A percentile compares a stretch with the other conserved stretches of the same genome.
Conservation (phyloP, 2,888 invertebrate species). For the Idaea straminata region DNA sequence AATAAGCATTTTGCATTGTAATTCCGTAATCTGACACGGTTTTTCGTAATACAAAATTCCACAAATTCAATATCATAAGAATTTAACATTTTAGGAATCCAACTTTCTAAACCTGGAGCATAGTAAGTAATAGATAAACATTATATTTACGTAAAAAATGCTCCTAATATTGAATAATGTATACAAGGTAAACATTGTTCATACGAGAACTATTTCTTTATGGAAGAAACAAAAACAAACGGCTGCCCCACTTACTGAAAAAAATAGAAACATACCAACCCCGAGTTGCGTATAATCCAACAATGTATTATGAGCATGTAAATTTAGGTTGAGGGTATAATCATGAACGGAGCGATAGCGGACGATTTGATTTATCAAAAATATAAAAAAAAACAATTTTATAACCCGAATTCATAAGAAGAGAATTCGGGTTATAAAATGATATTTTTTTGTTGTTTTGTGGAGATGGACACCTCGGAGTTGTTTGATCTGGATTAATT, state of each 20-base stretch:
- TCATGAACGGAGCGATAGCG: slow-evolving; percentile 15
- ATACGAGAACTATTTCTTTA: slow-evolving; percentile 21
- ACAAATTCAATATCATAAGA: too few species aligned
- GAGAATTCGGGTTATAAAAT: too few species aligned
- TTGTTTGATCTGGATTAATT: neutral
- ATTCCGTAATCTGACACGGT: too few species aligned
- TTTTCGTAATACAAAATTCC: too few species aligned
- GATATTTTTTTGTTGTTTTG: neutral
- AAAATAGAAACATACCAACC: slow-evolving; percentile 34
- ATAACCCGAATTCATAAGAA: too few species aligned
- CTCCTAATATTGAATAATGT: slow-evolving; percentile 12
- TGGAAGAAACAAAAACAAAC: slow-evolving; percentile 22
- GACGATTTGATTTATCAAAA: slow-evolving; percentile 1
- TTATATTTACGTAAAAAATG: neutral
- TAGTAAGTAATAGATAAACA: neutral
- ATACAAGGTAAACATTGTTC: slow-evolving; percentile 16
- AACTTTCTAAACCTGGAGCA: neutral
- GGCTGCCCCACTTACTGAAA: slow-evolving; percentile 26
- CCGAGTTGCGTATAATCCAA: slow-evolving; percentile 24
- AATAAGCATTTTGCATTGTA: too few species aligned
- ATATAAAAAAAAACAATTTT: too few species aligned
- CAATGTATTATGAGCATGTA: slow-evolving; percentile 32
- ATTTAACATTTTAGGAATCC: too few species aligned
- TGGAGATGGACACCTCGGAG: neutral
- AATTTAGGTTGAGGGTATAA: slow-evolving; percentile 28